Conservation (phyloP, 2,888 invertebrate genomes). For the Criorhina ranunculi region DNA sequence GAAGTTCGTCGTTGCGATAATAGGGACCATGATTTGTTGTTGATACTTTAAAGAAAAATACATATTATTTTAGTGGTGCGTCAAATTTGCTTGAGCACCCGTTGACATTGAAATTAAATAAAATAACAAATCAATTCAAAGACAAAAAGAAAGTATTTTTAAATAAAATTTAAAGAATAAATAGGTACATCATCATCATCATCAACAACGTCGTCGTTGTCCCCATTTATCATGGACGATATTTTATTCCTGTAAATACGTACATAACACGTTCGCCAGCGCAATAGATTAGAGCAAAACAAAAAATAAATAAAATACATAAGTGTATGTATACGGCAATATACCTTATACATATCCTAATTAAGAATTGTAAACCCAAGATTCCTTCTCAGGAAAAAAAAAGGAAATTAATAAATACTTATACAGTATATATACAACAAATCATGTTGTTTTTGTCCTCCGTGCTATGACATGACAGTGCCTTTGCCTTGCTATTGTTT, state of each 20-base stretch:
- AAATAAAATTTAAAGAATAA: not conserved
- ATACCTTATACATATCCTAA: not conserved
- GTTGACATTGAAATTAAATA: constrained; percentile 23
- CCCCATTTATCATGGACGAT: not conserved
- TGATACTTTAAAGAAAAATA: not conserved
- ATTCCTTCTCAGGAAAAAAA: not conserved
- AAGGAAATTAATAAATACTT: no score
- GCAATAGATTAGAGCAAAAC: not conserved
- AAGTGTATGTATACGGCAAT: not conserved
- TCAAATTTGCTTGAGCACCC: constrained; percentile 19
- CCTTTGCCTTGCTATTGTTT: not conserved
- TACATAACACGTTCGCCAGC: not conserved
- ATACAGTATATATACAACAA: not conserved
- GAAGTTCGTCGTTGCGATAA: no score
- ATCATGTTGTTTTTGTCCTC: constrained; percentile 1
- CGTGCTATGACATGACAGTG: no score
- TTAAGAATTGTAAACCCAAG: not conserved
- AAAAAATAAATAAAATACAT: not conserved
- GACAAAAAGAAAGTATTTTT: constrained; percentile 13
- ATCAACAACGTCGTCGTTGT: not conserved
- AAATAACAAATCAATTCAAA: constrained; percentile 13
- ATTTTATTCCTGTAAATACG: not conserved
- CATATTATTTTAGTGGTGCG: not conserved
- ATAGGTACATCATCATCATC: not conserved
- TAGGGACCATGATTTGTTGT: not conserved